A percentile compares a stretch with the other conserved stretches of the same genome.
phyloP scores from a whole-genome alignment of 2,113 vertebrate species.

The Mus musculus region GRCm39 chr7:105193501-105194000 shows the following conservation, averaged over 20 bases:
- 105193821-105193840: background rate
- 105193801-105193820: background rate
- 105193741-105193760: background rate
- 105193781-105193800: background rate
- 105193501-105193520: no score
- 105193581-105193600: no score
- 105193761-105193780: background rate
- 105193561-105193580: no score
- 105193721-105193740: background rate
- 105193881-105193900: background rate
- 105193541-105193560: no score
- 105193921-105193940: background rate
- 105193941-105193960: background rate
- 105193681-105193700: no score
- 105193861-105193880: slow-evolving; percentile 11
- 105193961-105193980: background rate
- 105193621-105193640: no score
- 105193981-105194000: background rate
- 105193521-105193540: no score
- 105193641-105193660: no score
- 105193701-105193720: no score
- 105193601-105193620: no score
- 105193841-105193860: background rate
- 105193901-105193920: no score
- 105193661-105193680: no score